Evolutionary conservation across 2,797 vertebrate species (phyloP), one percentile per base, ranked within the genome.

Genomic region (Selene dorsalis): DNA sequence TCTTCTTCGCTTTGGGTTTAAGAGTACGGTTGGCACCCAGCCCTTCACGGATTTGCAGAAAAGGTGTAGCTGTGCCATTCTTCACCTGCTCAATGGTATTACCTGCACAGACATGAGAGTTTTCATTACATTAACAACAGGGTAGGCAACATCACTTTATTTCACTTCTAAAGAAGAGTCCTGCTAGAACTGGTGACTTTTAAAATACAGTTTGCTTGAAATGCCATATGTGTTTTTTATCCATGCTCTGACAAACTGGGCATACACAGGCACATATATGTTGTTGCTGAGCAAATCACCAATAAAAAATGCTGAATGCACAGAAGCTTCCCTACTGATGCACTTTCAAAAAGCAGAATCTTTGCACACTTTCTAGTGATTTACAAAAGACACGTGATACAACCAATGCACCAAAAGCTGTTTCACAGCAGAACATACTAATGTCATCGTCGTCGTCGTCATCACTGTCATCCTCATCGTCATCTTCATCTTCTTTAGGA

Each of bases 41-140:
- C 71, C 95, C 96, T 86, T 98, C 98, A 86, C 96, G 96, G 92
- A 99, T 99, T 93, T 99, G 98, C 82, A 99, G 94, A 93, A 97
- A 99, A 48, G 96, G 95, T 80, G 96, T 95, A 83, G 96, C 91
- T 28, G 96, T 91, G 79, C 95, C 97, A 89, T 96, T 98, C 94
- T 98, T 98, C 91, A 95, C 96, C 85, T 95, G 94, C 69, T 98
- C 97, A 89, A 98, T 93, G 88, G 95, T 96, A 91, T 95, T 96
- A 94, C 95, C 98, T 99, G 92, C 76, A 91, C 78, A 90, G 67
- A 94, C 53, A 80, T 39, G 50, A 69, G n/a, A 52, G 26, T 57
- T 67, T 26, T 73, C 2, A 69, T 20, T 45, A 2, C 9, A 52
- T 63, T n/a, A 64, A 55, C 2, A 52, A 41, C 4, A 32, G 3